Evolutionary conservation across 2,888 invertebrate species (phyloP).

Genomic region (Endotricha flammealis): DNA sequence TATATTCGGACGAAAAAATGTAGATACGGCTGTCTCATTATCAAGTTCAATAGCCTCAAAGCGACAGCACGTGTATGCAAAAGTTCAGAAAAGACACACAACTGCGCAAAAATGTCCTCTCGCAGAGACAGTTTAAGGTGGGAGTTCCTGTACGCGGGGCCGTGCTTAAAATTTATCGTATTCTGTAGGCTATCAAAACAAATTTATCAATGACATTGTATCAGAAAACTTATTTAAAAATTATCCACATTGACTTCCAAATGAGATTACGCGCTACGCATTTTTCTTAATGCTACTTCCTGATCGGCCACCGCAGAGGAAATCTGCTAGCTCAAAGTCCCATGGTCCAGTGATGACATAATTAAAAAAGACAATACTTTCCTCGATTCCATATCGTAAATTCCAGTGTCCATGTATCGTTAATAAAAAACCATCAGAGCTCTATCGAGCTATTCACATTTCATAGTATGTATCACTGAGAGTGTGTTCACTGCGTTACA

Average conservation of each 20-base stretch:
- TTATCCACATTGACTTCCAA: constrained; percentile 43
- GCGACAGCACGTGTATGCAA: constrained; percentile 75
- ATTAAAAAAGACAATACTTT: constrained; percentile 61
- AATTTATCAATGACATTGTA: constrained; percentile 66
- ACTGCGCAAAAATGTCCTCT: constrained; percentile 61
- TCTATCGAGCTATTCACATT: constrained; percentile 60
- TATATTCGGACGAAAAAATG: constrained; percentile 52
- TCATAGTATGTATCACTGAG: constrained; percentile 70
- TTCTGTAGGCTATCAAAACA: constrained; percentile 59
- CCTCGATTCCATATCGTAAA: constrained; percentile 71
- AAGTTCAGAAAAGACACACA: constrained; percentile 42
- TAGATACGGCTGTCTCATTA: constrained; percentile 68
- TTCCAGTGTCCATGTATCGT: constrained; percentile 65
- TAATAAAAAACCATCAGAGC: constrained; percentile 63
- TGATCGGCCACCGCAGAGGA: constrained; percentile 34
- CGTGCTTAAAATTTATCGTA: constrained; percentile 58
- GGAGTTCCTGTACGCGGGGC: constrained; percentile 47
- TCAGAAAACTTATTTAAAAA: constrained; percentile 39
- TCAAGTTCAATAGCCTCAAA: constrained; percentile 76
- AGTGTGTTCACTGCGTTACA: constrained; percentile 59
- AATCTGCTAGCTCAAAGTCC: constrained; percentile 10
- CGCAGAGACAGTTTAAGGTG: constrained; percentile 52
- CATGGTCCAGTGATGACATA: constrained; percentile 9
- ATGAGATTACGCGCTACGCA: constrained; percentile 39
- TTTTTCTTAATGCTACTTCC: constrained; percentile 39